Evolutionary conservation across 1,140 invertebrate genomes (phyloP).

Genomic region (Heliconius eleuchia): DNA sequence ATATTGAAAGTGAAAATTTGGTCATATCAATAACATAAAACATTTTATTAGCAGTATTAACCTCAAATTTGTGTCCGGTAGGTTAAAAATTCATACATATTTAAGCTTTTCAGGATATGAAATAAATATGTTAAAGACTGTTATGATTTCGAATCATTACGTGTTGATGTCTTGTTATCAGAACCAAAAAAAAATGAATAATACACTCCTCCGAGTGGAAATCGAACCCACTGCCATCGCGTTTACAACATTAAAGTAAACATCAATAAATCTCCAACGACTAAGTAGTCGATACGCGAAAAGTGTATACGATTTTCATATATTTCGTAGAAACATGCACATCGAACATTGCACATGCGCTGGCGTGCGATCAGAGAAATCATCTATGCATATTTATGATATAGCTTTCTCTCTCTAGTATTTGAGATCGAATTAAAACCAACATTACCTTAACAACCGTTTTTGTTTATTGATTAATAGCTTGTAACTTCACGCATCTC

Average conservation of each 20-base stretch:
- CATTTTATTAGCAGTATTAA: too few relatives aligned
- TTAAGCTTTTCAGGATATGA: too few relatives aligned
- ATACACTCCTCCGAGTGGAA: background rate
- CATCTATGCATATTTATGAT: constrained; percentile 43
- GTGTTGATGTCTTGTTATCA: background rate
- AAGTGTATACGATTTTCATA: constrained; percentile 18
- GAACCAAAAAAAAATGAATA: background rate
- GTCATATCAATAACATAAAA: too few relatives aligned
- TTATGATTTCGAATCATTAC: too few relatives aligned
- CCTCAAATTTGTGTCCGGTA: too few relatives aligned
- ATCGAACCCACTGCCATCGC: too few relatives aligned
- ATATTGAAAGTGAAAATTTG: too few relatives aligned
- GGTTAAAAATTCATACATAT: too few relatives aligned
- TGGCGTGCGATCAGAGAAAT: constrained; percentile 42
- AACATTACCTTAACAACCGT: constrained; percentile 2
- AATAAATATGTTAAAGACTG: too few relatives aligned
- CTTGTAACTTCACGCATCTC: background rate
- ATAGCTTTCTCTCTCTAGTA: constrained; percentile 42
- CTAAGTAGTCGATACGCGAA: background rate
- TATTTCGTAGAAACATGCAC: constrained; percentile 24
- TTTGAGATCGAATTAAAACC: constrained; percentile 32
- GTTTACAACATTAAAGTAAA: background rate
- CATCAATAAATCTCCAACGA: background rate
- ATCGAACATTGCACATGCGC: constrained; percentile 20
- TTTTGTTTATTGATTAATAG: background rate